Evolutionary conservation across 92 coral and sea anemone genomes (phyloP).

Genomic region (Meandrina meandrites): DNA sequence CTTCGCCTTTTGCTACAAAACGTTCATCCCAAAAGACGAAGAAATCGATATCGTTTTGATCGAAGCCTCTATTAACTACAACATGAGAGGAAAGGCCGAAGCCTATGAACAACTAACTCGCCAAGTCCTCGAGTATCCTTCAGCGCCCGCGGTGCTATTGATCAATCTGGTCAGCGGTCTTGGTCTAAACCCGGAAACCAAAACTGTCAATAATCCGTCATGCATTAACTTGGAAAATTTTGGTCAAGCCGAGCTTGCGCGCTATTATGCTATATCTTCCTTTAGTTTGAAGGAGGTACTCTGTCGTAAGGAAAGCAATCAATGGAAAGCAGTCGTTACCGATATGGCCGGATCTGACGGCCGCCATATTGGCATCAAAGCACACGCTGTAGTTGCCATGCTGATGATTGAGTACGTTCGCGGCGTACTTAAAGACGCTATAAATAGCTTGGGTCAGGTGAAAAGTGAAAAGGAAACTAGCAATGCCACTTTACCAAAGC

Average conservation of each 20-base stretch:
- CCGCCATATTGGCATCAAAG: slow-evolving; percentile 64
- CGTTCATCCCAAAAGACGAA: slow-evolving; percentile 52
- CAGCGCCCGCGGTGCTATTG: slow-evolving; percentile 71
- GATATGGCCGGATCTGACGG: slow-evolving; percentile 57
- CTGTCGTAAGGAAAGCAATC: slow-evolving; percentile 43
- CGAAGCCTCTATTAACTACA: slow-evolving; percentile 75
- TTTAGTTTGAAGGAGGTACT: slow-evolving; percentile 64
- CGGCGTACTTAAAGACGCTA: slow-evolving; percentile 1
- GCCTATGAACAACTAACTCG: slow-evolving; percentile 85
- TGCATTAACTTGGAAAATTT: slow-evolving; percentile 72
- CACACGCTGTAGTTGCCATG: slow-evolving; percentile 68
- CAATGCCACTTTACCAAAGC: not conserved
- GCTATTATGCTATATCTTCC: slow-evolving; percentile 57
- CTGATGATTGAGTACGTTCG: slow-evolving; percentile 57
- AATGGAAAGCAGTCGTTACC: slow-evolving; percentile 27
- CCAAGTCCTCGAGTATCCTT: slow-evolving; percentile 55
- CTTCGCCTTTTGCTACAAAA: slow-evolving; percentile 76
- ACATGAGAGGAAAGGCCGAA: slow-evolving; percentile 54
- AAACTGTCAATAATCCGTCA: slow-evolving; percentile 37
- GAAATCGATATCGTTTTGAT: slow-evolving; percentile 72
- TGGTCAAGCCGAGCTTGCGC: slow-evolving; percentile 59
- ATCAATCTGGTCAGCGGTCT: slow-evolving; percentile 71
- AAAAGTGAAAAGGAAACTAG: not conserved
- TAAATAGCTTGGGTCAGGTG: not conserved
- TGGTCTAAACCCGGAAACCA: slow-evolving; percentile 51